Evolutionary conservation across 2,888 invertebrate genomes (phyloP).

Genomic region (Vesta saturnalis): DNA sequence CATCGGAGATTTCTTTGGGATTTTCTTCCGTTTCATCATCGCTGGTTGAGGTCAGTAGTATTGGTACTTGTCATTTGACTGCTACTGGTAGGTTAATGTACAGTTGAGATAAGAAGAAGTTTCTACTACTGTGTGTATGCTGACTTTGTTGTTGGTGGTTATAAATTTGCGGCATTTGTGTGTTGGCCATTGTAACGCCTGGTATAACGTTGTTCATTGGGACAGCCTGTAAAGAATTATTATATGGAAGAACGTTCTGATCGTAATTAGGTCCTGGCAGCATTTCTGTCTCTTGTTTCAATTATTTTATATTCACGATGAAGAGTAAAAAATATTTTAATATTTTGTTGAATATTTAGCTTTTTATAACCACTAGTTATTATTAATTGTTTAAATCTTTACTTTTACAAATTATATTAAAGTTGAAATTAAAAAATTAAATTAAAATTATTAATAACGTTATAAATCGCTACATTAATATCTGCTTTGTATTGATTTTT

Average conservation of each 20-base stretch:
- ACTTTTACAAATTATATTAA: not conserved
- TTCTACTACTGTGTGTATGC: not conserved
- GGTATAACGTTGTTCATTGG: not conserved
- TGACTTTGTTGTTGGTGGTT: not conserved
- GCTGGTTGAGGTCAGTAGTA: not conserved
- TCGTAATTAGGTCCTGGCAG: not conserved
- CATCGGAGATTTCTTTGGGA: not conserved
- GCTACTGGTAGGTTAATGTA: not conserved
- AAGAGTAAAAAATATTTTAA: not conserved
- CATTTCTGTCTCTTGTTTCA: not conserved
- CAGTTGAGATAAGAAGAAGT: not conserved
- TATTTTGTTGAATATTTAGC: too few relatives aligned
- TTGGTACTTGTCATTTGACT: not conserved
- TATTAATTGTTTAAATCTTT: not conserved
- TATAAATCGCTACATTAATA: too few relatives aligned
- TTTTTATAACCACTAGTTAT: not conserved
- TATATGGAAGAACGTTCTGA: not conserved
- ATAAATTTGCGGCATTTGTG: not conserved
- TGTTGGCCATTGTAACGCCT: not conserved
- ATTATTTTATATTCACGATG: not conserved
- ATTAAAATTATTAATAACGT: too few relatives aligned
- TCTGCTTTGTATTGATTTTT: too few relatives aligned
- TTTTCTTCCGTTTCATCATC: conserved; percentile 7
- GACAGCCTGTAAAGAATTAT: not conserved
- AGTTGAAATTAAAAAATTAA: too few relatives aligned